Conservation (phyloP, 1,140 invertebrate species). For the Drosophila nigrodunni region DNA sequence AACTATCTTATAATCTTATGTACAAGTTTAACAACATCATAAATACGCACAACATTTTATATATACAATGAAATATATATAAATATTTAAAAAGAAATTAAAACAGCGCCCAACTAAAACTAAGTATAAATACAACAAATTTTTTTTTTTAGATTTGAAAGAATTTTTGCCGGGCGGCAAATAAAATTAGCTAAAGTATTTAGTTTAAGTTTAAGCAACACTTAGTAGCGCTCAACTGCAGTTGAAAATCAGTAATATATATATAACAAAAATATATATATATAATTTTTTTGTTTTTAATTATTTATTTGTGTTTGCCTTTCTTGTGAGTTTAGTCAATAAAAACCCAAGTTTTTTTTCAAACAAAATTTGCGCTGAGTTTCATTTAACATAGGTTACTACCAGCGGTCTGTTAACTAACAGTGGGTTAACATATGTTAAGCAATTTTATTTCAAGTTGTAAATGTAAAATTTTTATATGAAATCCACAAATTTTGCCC, state of each 20-base stretch:
- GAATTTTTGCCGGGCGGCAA: slow-evolving; percentile 52
- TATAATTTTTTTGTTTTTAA: slow-evolving; percentile 49
- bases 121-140: slow-evolving; percentile 30
- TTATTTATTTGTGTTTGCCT: slow-evolving; percentile 76
- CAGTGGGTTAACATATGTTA: background rate
- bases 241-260: slow-evolving; percentile 29
- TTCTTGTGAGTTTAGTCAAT: slow-evolving; percentile 81
- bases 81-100: slow-evolving; percentile 1
- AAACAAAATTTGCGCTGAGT: slow-evolving; percentile 31
- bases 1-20: slow-evolving; percentile 15
- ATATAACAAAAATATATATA: too few species aligned
- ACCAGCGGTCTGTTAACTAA: background rate
- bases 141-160: slow-evolving; percentile 40
- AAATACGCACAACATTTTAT: slow-evolving; percentile 29
- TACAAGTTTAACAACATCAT: slow-evolving; percentile 13
- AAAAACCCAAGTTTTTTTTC: slow-evolving; percentile 74
- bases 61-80: background rate
- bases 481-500: background rate
- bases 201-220: slow-evolving; percentile 40
- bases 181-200: slow-evolving; percentile 73
- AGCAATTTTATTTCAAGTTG: too few species aligned
- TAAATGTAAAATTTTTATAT: too few species aligned
- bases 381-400: background rate
- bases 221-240: slow-evolving; percentile 21
- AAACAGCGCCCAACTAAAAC: slow-evolving; percentile 37